Evolutionary conservation across 30 jellyfish, hydroid and myxozoan genomes (phyloP).

Genomic region (Aurelia aurita complex sp. Pacific): DNA sequence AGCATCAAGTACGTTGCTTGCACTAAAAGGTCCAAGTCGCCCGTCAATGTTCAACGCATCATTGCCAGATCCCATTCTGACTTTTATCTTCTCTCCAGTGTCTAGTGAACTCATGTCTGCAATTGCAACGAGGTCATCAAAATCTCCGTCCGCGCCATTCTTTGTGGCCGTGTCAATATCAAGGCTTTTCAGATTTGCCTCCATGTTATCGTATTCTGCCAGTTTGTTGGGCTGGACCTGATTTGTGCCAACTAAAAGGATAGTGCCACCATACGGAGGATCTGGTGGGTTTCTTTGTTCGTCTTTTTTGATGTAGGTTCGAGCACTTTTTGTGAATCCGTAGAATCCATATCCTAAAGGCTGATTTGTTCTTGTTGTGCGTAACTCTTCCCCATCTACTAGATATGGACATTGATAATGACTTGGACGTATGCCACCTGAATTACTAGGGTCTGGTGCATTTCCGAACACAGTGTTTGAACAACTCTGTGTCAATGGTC

Average conservation of each 20-base stretch:
- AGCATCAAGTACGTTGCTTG: slow-evolving; percentile 9
- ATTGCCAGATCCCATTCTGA: slow-evolving; percentile 30
- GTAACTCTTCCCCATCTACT: neutral
- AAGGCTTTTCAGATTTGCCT: neutral
- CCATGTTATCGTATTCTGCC: neutral
- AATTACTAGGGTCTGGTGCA: neutral
- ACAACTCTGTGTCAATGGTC: neutral
- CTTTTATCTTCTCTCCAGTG: neutral
- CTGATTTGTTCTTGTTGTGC: neutral
- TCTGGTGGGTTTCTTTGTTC: neutral
- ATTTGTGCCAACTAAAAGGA: neutral
- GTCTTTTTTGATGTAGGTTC: neutral
- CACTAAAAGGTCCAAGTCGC: neutral
- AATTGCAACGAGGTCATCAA: slow-evolving; percentile 10
- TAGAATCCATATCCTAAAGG: neutral
- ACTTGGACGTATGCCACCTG: neutral
- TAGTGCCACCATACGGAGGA: neutral
- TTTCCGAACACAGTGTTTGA: neutral
- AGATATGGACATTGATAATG: slow-evolving; percentile 16
- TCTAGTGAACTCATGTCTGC: slow-evolving; percentile 4
- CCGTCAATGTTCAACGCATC: slow-evolving; percentile 50
- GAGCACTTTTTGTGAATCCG: slow-evolving; percentile 10
- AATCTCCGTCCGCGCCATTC: neutral
- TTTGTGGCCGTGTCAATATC: neutral
- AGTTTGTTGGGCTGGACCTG: slow-evolving; percentile 4